Conservation (phyloP, 2,113 vertebrate genomes). For the Pagrus major region DNA sequence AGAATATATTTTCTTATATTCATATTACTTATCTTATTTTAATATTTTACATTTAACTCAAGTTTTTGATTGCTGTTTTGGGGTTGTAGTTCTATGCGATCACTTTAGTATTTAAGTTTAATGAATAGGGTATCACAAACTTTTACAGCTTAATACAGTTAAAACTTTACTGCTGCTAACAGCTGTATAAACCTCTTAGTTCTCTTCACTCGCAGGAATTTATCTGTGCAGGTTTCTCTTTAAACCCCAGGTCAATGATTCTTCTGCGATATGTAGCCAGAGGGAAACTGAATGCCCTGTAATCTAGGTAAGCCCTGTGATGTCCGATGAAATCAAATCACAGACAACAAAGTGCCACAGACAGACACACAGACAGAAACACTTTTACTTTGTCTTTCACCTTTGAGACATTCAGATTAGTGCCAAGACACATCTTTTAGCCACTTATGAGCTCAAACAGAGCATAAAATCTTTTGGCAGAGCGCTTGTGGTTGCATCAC, state of each 20-base stretch:
- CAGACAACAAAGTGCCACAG: neutral
- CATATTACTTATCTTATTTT: neutral
- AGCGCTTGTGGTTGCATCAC: neutral
- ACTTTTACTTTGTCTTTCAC: neutral
- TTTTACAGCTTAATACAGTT: neutral
- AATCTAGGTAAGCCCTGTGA: no score
- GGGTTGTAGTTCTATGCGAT: neutral
- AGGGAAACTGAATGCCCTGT: neutral
- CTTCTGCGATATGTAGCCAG: neutral
- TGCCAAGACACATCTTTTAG: neutral
- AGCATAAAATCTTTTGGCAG: slow-evolving; percentile 4
- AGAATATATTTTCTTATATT: neutral
- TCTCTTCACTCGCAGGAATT: neutral
- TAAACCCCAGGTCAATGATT: neutral
- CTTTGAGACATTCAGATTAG: neutral
- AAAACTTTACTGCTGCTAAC: neutral
- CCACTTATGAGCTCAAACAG: slow-evolving; percentile 4
- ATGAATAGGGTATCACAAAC: neutral
- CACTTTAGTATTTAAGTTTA: neutral
- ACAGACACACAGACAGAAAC: neutral
- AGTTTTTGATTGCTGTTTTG: neutral
- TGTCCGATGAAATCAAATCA: no score
- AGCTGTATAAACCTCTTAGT: neutral
- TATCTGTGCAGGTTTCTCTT: slow-evolving; percentile 27
- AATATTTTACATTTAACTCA: no score